Evolutionary conservation across 2,888 invertebrate genomes (phyloP), one percentile per base, ranked within the genome.

Genomic region (Pelosia muscerda): DNA sequence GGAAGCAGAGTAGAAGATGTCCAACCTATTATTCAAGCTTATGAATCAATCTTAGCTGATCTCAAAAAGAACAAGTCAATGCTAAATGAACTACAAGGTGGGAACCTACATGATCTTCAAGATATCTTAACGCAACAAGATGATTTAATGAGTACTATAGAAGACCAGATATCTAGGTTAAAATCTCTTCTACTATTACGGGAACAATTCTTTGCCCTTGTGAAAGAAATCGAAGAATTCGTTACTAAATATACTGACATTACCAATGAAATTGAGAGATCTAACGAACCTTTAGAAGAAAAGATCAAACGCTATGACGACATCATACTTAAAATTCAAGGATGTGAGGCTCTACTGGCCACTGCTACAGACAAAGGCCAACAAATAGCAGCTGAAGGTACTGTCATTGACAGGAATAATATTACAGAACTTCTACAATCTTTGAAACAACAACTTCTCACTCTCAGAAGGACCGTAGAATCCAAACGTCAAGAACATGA

Each of bases 311-410:
- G 97, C 65, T 98, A 98, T 82, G 98, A 98, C 84, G 97, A 98
- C 77, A 96, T 98, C 0, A 97, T 98, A 74, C 92, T 96, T 0
- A 98, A 97, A 85, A 98, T 98, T 65, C 98, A 98, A 92, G 98
- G 98, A 82, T 98, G 98, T 86, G 98, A 98, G 89, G 98, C 98
- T 13, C 95, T 97, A 49, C 91, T 99, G 11, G 97, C 98, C 0
- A 96, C 97, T 8, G 98, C 98, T 0, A 97, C 97, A 19, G 99
- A 99, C 85, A 98, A 98, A 88, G 99, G 98, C 0, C 98, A 98
- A 84, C 98, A 98, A 88, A 98, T 99, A 42, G 98, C 98, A 0
- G 97, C 97, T 0, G 98, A 99, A 91, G 98, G 98, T 56, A 97
- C 98, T 3, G 97, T 97, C 0, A 97, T 97, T 23, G 98, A 98